Conservation (phyloP, 2,113 vertebrate species). For the Cyanoderma ruficeps region DNA sequence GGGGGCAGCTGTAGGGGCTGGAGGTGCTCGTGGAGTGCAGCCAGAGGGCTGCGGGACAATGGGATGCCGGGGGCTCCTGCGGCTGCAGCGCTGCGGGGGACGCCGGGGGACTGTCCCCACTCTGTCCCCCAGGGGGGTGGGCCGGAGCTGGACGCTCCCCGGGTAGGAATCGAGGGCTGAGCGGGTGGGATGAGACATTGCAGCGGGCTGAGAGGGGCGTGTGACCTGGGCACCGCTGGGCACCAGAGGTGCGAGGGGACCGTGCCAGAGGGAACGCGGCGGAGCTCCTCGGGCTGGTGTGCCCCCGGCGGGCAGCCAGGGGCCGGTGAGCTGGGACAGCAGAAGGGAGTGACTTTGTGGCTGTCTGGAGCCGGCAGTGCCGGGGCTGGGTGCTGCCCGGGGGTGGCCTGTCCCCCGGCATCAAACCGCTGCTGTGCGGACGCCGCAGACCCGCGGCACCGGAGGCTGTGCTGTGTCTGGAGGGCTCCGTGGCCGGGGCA, state of each 20-base stretch:
- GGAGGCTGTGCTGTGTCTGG: not conserved
- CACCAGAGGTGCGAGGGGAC: rapidly evolving
- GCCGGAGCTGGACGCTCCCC: rapidly evolving
- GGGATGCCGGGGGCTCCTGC: not conserved
- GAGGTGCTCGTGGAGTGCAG: rapidly evolving
- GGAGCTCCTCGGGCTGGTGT: rapidly evolving
- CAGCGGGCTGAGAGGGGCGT: not conserved
- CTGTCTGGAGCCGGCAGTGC: not conserved
- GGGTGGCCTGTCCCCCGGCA: not conserved
- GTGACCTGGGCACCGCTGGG: not conserved
- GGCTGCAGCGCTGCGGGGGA: not conserved
- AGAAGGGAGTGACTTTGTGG: too few relatives aligned
- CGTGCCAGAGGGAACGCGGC: not conserved
- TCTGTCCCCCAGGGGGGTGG: not conserved
- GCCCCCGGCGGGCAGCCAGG: rapidly evolving
- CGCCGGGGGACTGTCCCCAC: not conserved
- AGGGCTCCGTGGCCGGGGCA: not conserved
- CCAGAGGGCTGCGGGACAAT: not conserved
- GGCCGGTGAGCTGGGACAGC: not conserved
- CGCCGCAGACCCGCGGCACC: not conserved
- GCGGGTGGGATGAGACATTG: rapidly evolving
- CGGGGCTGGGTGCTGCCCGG: not conserved
- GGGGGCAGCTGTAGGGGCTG: not conserved
- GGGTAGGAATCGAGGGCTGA: not conserved
- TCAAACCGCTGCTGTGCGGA: not conserved